Percentiles rank a stretch among this genome's conserved stretches.
These are phyloP conservation scores for Phoenoteleia sp. DNA, from an alignment of 2,888 invertebrate species.

Conservation along the genomic window DNA sequence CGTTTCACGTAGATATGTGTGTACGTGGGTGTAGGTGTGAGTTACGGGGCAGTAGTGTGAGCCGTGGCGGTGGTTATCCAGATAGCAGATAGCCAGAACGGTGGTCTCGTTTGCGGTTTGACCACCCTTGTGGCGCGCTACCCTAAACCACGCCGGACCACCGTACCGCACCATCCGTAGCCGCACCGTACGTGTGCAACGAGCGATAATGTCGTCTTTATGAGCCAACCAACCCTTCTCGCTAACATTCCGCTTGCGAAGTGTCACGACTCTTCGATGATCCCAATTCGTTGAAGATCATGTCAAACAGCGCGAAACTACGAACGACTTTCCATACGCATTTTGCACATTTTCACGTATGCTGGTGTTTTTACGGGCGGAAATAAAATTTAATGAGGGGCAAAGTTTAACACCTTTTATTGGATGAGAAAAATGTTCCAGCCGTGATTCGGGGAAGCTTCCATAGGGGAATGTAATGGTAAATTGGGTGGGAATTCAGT, in stretches of 20 bases:
- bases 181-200: constrained; percentile 82
- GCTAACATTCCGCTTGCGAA: constrained; percentile 58
- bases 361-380: too few relatives aligned
- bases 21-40: constrained; percentile 58
- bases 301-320: constrained; percentile 34
- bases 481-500: too few relatives aligned
- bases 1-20: constrained; percentile 48
- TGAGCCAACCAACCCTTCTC: constrained; percentile 67
- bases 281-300: constrained; percentile 28
- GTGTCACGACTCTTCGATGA: constrained; percentile 59
- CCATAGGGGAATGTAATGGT: too few relatives aligned
- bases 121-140: constrained; percentile 86
- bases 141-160: constrained; percentile 85
- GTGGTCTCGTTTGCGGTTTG: constrained; percentile 86
- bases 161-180: constrained; percentile 85
- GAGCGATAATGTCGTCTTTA: constrained; percentile 85
- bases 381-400: too few relatives aligned
- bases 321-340: not conserved
- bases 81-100: constrained; percentile 86
- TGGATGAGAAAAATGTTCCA: too few relatives aligned
- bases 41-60: constrained; percentile 73
- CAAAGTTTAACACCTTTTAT: too few relatives aligned
- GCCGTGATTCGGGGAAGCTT: too few relatives aligned
- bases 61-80: constrained; percentile 85
- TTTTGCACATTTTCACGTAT: not conserved